Percentiles rank a stretch among this genome's conserved stretches.
Evolutionary conservation across 2,113 vertebrate species (phyloP).

Genomic region (Mastomys natalensis): DNA sequence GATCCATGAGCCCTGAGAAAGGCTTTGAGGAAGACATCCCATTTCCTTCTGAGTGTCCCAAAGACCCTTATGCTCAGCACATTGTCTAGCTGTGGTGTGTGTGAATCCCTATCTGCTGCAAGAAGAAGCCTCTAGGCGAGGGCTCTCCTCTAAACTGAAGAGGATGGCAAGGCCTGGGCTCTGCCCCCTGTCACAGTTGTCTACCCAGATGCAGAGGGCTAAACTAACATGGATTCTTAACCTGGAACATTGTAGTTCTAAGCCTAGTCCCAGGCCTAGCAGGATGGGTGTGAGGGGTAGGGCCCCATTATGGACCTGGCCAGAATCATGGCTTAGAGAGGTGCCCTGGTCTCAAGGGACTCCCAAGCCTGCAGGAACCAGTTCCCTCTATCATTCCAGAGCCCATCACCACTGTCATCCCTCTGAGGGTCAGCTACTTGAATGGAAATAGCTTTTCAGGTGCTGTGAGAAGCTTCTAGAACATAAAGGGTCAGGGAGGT

Average conservation of each 20-base stretch:
- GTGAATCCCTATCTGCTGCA: background rate
- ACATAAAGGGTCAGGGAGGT: background rate
- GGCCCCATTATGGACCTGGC: background rate
- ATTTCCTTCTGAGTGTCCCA: background rate
- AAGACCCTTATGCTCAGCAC: background rate
- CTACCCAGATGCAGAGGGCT: background rate
- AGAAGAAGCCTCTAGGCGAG: background rate
- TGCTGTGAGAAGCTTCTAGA: background rate
- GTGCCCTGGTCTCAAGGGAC: background rate
- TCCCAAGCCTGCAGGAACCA: background rate
- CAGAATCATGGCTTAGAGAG: background rate
- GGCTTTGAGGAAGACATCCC: background rate
- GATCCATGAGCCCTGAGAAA: background rate
- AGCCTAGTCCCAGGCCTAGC: background rate
- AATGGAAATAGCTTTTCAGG: background rate
- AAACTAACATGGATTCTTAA: background rate
- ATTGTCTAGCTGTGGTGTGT: background rate
- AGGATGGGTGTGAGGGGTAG: fast-evolving
- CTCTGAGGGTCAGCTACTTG: background rate
- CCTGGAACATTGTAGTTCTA: background rate
- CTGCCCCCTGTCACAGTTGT: background rate
- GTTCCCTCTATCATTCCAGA: background rate
- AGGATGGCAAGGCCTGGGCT: background rate
- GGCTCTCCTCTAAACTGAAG: background rate
- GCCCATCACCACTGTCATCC: background rate